phyloP scores from a whole-genome alignment of 1,140 invertebrate species.

The Hylaeus anthracinus region DNA sequence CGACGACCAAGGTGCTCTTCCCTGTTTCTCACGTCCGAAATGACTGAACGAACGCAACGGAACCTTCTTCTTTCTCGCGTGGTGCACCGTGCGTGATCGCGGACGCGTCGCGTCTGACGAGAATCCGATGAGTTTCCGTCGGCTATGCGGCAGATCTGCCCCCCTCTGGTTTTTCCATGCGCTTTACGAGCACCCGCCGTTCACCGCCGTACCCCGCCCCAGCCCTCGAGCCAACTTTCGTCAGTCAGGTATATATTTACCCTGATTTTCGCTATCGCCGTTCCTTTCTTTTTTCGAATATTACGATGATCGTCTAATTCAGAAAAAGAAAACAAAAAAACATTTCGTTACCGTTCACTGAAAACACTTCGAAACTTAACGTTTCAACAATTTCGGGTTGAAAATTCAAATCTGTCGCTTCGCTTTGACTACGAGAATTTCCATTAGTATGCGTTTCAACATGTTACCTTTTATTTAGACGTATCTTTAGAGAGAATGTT shows the following conservation, averaged over 20 bases:
- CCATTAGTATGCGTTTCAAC: too few species aligned
- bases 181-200: slow-evolving; percentile 39
- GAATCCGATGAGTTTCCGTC: slow-evolving; percentile 40
- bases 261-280: background rate
- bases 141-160: slow-evolving; percentile 65
- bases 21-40: slow-evolving; percentile 37
- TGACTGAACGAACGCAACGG: slow-evolving; percentile 42
- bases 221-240: slow-evolving; percentile 6
- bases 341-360: background rate
- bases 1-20: background rate
- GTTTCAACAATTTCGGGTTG: background rate
- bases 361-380: background rate
- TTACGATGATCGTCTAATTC: too few species aligned
- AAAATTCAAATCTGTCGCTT: background rate
- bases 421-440: too few species aligned
- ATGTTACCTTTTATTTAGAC: background rate
- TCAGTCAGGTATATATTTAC: background rate
- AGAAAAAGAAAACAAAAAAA: too few species aligned
- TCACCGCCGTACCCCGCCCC: slow-evolving; percentile 27
- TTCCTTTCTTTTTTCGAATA: background rate
- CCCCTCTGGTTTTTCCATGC: slow-evolving; percentile 62
- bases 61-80: slow-evolving; percentile 23
- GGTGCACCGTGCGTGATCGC: slow-evolving; percentile 50
- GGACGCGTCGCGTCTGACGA: slow-evolving; percentile 62
- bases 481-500: background rate